These are phyloP conservation scores for Pseudolaguvia tuberculata DNA, from an alignment of 2,113 vertebrate species.

Conservation along the genomic window DNA sequence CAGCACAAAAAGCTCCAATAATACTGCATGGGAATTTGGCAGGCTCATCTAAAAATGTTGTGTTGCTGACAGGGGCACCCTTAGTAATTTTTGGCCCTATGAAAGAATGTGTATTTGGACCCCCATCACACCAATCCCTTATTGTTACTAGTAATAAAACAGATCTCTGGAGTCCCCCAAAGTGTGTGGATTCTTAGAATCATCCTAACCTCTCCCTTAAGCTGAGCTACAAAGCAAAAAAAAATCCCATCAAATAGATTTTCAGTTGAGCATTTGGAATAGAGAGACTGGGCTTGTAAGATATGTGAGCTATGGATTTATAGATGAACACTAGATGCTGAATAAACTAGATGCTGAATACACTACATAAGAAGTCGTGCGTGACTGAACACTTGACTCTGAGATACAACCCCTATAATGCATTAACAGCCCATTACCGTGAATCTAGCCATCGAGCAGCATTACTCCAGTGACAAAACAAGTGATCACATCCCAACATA, in stretches of 20 bases:
- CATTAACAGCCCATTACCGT: constrained; percentile 72
- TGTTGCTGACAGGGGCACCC: background rate
- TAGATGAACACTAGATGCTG: constrained; percentile 55
- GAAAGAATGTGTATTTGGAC: too few species aligned
- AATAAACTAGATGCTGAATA: constrained; percentile 71
- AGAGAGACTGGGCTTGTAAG: constrained; percentile 60
- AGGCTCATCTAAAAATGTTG: constrained; percentile 7
- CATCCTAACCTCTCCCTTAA: background rate
- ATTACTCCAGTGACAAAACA: constrained; percentile 60
- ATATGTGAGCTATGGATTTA: constrained; percentile 63
- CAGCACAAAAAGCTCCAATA: background rate
- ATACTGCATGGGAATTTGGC: background rate
- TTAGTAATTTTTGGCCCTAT: too few species aligned
- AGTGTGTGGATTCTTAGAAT: too few species aligned
- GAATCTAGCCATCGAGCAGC: constrained; percentile 61
- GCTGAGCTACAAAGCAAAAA: constrained; percentile 44
- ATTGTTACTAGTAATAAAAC: too few species aligned
- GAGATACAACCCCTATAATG: constrained; percentile 74
- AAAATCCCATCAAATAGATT: constrained; percentile 67
- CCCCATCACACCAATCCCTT: too few species aligned
- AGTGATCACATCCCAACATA: constrained; percentile 4
- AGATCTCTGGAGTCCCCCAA: too few species aligned
- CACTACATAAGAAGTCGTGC: constrained; percentile 74
- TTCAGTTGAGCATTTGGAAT: constrained; percentile 59
- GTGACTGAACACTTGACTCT: constrained; percentile 79